Evolutionary conservation across 2,113 vertebrate genomes (phyloP).

Genomic region (Poicephalus meyeri): DNA sequence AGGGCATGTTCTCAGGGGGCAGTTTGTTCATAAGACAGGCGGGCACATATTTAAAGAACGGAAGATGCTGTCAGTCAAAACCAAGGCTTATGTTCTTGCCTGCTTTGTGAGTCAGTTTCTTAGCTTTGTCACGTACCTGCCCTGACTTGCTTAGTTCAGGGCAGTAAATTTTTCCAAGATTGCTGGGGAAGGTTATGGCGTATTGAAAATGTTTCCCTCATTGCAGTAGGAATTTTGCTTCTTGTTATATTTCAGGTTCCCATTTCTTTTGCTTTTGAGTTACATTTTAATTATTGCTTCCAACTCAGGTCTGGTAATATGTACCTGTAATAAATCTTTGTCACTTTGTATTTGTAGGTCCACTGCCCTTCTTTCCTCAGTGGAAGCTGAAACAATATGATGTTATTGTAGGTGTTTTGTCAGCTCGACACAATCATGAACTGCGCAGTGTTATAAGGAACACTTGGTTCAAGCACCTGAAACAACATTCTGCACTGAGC

Average conservation of each 20-base stretch:
- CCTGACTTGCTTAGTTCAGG: not conserved
- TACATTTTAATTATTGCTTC: not conserved
- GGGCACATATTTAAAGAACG: not conserved
- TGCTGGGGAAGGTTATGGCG: not conserved
- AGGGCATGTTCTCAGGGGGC: not conserved
- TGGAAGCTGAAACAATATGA: constrained; percentile 78
- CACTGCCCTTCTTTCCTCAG: constrained; percentile 59
- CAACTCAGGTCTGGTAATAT: not conserved
- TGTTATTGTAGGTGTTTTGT: constrained; percentile 91
- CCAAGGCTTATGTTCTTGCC: not conserved
- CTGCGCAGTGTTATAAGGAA: constrained; percentile 88
- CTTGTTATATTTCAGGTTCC: not conserved
- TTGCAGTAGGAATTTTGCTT: not conserved
- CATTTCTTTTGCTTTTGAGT: not conserved
- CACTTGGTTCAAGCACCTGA: constrained; percentile 91
- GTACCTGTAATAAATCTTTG: not conserved
- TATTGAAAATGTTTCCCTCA: not conserved
- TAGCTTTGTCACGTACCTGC: not conserved
- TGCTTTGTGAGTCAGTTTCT: not conserved
- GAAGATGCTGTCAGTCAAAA: not conserved
- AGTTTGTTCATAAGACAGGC: not conserved
- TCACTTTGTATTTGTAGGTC: constrained; percentile 65
- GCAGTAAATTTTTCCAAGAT: not conserved
- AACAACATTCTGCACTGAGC: constrained; percentile 79
- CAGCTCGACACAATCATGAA: constrained; percentile 87